Percentiles rank a stretch among this genome's conserved stretches.
phyloP scores from a whole-genome alignment of 1,140 invertebrate species.

The Trachymyrmex septentrionalis region DNA sequence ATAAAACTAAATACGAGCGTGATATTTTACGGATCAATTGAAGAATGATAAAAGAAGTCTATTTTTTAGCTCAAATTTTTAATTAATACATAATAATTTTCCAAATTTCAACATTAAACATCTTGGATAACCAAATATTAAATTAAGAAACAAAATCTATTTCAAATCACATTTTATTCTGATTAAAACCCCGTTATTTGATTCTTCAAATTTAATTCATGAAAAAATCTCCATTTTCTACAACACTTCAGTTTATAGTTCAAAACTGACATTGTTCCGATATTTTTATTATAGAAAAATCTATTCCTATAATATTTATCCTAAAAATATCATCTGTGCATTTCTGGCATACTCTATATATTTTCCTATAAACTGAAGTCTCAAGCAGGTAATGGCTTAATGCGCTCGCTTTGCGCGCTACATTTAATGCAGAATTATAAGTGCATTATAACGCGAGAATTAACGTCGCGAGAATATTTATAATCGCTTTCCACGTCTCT shows the following conservation, averaged over 20 bases:
- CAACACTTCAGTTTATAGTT: background rate
- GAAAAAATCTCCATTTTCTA: background rate
- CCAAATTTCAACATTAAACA: background rate
- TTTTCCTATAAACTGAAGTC: slow-evolving; percentile 8
- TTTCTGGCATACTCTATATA: background rate
- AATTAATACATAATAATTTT: background rate
- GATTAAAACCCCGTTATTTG: background rate
- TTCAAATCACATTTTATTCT: background rate
- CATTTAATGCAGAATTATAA: slow-evolving; percentile 54
- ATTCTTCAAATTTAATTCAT: background rate
- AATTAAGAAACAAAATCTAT: background rate
- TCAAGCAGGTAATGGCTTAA: slow-evolving; percentile 38
- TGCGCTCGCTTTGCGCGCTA: slow-evolving; percentile 21
- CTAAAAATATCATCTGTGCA: slow-evolving; percentile 20
- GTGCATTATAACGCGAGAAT: slow-evolving; percentile 42
- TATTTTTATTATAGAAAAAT: slow-evolving; percentile 26
- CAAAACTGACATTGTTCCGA: background rate
- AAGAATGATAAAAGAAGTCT: background rate
- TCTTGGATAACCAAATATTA: background rate
- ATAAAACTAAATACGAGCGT: background rate
- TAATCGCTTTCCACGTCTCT: slow-evolving; percentile 37
- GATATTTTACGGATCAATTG: background rate
- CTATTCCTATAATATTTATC: slow-evolving; percentile 3
- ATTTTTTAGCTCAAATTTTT: background rate
- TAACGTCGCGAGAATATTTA: slow-evolving; percentile 38